Percentiles rank a stretch among this genome's conserved stretches.
These are phyloP conservation scores for Ahaetulla prasina DNA, from an alignment of 2,113 vertebrate species.

Conservation along the genomic window DNA sequence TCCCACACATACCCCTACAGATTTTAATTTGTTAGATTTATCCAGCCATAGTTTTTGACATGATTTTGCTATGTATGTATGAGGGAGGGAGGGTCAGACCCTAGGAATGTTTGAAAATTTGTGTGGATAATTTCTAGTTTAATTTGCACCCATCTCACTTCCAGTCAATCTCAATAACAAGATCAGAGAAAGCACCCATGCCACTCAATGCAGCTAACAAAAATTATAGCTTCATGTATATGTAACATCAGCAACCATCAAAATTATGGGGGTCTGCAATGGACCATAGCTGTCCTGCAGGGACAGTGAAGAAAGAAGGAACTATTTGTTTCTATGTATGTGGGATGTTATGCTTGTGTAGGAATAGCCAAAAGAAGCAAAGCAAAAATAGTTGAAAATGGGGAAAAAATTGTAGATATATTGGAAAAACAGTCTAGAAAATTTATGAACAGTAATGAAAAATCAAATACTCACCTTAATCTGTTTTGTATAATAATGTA, in stretches of 20 bases:
- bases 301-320: too few species aligned
- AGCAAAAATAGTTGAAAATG: not conserved
- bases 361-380: not conserved
- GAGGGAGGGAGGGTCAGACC: not conserved
- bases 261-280: too few species aligned
- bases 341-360: not conserved
- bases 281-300: too few species aligned
- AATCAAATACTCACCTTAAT: slow-evolving; percentile 3
- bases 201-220: not conserved
- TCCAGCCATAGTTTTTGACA: not conserved
- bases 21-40: not conserved
- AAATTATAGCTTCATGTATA: not conserved
- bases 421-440: slow-evolving; percentile 9
- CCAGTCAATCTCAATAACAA: not conserved
- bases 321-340: not conserved
- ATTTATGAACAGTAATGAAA: slow-evolving; percentile 7
- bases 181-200: not conserved
- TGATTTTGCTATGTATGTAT: not conserved
- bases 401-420: not conserved
- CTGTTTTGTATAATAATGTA: slow-evolving; percentile 28
- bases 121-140: not conserved
- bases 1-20: not conserved
- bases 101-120: not conserved
- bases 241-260: not conserved
- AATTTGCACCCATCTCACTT: not conserved